These are phyloP conservation scores for Campylomormyrus tamandua DNA, from an alignment of 2,113 vertebrate genomes.

Conservation along the genomic window DNA sequence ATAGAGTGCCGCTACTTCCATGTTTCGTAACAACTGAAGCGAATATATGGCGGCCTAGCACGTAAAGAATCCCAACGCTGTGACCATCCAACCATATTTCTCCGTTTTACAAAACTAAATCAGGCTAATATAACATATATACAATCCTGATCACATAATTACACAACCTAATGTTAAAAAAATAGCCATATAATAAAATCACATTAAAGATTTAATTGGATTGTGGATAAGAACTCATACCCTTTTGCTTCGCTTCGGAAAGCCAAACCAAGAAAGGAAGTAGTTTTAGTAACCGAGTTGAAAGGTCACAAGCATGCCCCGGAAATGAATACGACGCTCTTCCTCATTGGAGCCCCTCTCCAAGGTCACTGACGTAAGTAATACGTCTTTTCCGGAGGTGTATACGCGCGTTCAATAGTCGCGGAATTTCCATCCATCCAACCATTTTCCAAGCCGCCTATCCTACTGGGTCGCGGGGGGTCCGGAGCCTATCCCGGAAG, in stretches of 20 bases:
- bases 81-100: not conserved
- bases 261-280: slow-evolving; percentile 64
- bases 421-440: no score
- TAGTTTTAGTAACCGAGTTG: slow-evolving; percentile 47
- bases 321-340: not conserved
- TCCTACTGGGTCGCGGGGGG: no score
- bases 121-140: not conserved
- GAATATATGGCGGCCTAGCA: not conserved
- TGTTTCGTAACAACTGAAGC: not conserved
- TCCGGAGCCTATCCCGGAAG: no score
- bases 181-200: not conserved
- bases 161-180: not conserved
- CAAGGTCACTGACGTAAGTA: not conserved
- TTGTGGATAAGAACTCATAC: slow-evolving; percentile 36
- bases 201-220: slow-evolving; percentile 35
- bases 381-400: not conserved
- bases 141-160: not conserved
- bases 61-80: not conserved
- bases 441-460: no score
- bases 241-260: slow-evolving; percentile 44
- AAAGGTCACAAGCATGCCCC: slow-evolving; percentile 29
- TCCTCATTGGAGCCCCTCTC: not conserved
- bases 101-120: not conserved
- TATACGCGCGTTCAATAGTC: not conserved
- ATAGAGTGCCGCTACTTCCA: not conserved